Evolutionary conservation across 2,113 vertebrate species (phyloP).

Genomic region (Grammomys surdaster): DNA sequence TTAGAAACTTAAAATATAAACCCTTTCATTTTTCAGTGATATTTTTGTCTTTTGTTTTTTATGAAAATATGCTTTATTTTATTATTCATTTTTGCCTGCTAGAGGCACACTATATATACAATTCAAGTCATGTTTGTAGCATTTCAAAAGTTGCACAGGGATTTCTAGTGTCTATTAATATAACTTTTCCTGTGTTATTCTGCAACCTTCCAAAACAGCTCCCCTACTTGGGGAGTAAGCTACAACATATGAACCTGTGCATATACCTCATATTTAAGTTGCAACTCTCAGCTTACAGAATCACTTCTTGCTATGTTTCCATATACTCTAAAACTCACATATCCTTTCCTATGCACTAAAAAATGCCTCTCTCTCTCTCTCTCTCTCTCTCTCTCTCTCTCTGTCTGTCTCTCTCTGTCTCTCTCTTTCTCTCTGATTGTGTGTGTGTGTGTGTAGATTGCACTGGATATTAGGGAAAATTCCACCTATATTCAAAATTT

Average conservation of each 20-base stretch:
- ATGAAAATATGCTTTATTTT: neutral
- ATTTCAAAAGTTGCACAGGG: neutral
- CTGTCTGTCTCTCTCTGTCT: neutral
- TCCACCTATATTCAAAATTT: neutral
- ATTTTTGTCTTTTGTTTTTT: neutral
- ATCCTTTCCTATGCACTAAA: neutral
- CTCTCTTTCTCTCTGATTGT: neutral
- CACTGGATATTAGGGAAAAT: neutral
- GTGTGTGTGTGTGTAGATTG: neutral
- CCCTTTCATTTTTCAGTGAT: neutral
- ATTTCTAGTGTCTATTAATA: neutral
- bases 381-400: neutral
- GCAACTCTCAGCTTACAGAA: neutral
- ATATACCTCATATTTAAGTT: neutral
- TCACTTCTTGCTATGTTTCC: neutral
- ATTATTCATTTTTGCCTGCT: neutral
- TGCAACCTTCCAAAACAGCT: neutral
- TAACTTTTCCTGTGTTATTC: neutral
- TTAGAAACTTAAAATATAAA: neutral
- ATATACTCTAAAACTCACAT: neutral
- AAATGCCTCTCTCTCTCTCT: neutral
- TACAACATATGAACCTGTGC: neutral
- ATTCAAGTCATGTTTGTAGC: neutral
- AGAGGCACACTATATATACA: neutral
- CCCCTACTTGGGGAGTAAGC: no score